Percentiles rank a stretch among this genome's conserved stretches.
Conservation (phyloP, 1,140 invertebrate species). For the Drosophila triauraria region DNA sequence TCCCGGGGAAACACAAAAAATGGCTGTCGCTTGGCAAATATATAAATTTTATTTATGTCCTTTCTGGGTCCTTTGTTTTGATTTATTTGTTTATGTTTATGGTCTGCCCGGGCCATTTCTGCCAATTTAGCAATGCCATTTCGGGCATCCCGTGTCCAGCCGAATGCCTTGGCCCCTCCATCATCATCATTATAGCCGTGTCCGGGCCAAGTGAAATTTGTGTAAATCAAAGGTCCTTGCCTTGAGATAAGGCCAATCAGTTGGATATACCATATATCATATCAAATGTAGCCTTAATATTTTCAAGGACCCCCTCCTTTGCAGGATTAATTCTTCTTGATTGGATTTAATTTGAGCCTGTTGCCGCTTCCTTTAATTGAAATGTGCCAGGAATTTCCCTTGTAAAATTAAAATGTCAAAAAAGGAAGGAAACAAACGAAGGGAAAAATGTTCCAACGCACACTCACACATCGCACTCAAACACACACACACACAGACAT, state of each 20-base stretch:
- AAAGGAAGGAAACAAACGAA: slow-evolving; percentile 53
- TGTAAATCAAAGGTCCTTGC: slow-evolving; percentile 65
- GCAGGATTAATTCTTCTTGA: slow-evolving; percentile 16
- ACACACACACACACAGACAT: slow-evolving; percentile 50
- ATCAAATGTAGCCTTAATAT: neutral
- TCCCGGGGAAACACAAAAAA: slow-evolving; percentile 29
- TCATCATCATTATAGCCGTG: slow-evolving; percentile 5
- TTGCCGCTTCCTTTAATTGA: slow-evolving; percentile 31
- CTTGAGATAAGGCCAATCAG: slow-evolving; percentile 8
- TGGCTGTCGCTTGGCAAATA: slow-evolving; percentile 47
- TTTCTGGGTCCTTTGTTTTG: slow-evolving; percentile 43
- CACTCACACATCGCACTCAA: slow-evolving; percentile 3
- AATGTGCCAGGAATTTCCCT: slow-evolving; percentile 21
- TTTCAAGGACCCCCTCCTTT: too few relatives aligned
- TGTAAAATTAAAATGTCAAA: slow-evolving; percentile 42
- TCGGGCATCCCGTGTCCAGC: slow-evolving; percentile 13
- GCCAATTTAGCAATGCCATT: slow-evolving; percentile 71
- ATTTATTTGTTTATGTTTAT: slow-evolving; percentile 80
- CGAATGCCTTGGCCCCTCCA: slow-evolving; percentile 12
- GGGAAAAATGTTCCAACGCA: slow-evolving; percentile 12
- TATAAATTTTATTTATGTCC: slow-evolving; percentile 60
- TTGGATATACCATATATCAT: neutral
- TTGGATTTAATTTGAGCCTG: slow-evolving; percentile 24
- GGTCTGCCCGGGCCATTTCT: slow-evolving; percentile 63
- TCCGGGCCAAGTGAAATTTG: slow-evolving; percentile 48